A percentile compares a stretch with the other conserved stretches of the same genome.
Evolutionary conservation across 2,113 vertebrate genomes (phyloP).

Genomic region (Actenoides hombroni): DNA sequence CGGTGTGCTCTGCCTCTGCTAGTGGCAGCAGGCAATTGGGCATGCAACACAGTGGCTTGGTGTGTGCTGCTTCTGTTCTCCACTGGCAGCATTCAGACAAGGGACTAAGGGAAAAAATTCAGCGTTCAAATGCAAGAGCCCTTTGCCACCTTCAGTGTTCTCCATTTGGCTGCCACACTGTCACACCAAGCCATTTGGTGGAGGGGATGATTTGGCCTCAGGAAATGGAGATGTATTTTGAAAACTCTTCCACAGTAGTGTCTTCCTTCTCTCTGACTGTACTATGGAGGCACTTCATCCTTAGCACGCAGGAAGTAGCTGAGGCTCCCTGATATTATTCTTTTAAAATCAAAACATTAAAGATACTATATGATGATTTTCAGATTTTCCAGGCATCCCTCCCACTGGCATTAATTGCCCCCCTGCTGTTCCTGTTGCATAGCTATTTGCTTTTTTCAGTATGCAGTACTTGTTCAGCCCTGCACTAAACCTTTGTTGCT

Average conservation of each 20-base stretch:
- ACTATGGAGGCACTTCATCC: not conserved
- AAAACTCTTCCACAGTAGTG: not conserved
- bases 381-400: not conserved
- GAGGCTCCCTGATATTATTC: not conserved
- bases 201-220: not conserved
- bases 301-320: not conserved
- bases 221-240: not conserved
- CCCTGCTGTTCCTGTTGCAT: not conserved
- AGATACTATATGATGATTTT: not conserved
- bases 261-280: not conserved
- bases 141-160: not conserved
- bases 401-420: not conserved
- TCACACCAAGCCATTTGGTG: not conserved
- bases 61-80: not conserved
- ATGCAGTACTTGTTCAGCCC: not conserved
- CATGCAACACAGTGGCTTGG: not conserved
- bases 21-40: not conserved
- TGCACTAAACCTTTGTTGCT: not conserved
- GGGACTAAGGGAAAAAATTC: not conserved
- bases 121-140: not conserved
- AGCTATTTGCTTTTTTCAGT: not conserved
- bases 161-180: not conserved
- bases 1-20: not conserved
- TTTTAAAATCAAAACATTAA: slow-evolving; percentile 36
- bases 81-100: not conserved